A percentile compares a stretch with the other conserved stretches of the same genome.
Conservation (phyloP, 2,797 vertebrate species). For the Nyctalus aviator region DNA sequence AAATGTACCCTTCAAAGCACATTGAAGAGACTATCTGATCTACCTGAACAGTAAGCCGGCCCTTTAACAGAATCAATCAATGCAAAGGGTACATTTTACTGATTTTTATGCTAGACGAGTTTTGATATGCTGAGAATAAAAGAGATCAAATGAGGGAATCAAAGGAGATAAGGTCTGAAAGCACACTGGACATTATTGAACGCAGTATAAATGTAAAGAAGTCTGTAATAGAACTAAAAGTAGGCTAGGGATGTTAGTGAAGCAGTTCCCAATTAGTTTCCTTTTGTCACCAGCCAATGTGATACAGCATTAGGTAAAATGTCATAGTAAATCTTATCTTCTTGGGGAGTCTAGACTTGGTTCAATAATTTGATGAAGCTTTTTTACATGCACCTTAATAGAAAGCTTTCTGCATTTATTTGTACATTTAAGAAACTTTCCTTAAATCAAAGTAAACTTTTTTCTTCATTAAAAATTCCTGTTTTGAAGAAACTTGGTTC, state of each 20-base stretch:
- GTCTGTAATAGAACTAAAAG: constrained; percentile 17
- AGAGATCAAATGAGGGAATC: background rate
- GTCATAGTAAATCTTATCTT: background rate
- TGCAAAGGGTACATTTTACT: background rate
- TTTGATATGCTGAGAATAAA: constrained; percentile 36
- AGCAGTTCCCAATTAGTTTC: background rate
- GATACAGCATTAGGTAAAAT: background rate
- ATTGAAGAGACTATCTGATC: background rate
- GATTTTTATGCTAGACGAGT: constrained; percentile 5
- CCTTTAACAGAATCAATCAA: background rate
- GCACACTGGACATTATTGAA: background rate
- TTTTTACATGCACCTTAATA: background rate
- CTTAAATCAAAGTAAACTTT: constrained; percentile 17
- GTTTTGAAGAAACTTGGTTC: constrained; percentile 43
- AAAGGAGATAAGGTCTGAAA: background rate
- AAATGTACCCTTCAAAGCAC: background rate
- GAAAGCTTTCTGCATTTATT: background rate
- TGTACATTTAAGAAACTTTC: background rate
- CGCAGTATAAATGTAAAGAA: background rate
- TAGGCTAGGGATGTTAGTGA: background rate
- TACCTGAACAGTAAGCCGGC: background rate
- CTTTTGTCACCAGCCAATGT: background rate
- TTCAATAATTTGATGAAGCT: constrained; percentile 24
- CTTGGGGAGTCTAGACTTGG: background rate
- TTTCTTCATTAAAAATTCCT: constrained; percentile 55